These are phyloP conservation scores for Aplodontia rufa DNA, from an alignment of 2,113 vertebrate species.

Conservation along the genomic window DNA sequence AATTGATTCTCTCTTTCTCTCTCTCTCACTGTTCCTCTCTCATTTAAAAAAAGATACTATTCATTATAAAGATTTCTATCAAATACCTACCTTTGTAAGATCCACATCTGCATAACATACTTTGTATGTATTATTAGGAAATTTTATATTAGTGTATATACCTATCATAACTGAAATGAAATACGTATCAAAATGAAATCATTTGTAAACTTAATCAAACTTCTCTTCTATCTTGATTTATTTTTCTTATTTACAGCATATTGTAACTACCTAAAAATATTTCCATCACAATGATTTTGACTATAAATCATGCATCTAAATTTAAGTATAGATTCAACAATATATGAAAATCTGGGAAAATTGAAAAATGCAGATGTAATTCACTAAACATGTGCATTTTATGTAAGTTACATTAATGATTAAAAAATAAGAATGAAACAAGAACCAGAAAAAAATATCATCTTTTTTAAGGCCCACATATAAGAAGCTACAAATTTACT, in stretches of 20 bases:
- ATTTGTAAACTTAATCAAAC: not conserved
- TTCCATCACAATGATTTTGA: not conserved
- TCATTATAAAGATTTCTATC: not conserved
- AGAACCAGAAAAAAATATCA: not conserved
- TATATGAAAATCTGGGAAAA: not conserved
- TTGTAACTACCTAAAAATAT: not conserved
- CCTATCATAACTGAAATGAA: not conserved
- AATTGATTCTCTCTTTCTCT: too few relatives aligned
- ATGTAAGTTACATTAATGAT: not conserved
- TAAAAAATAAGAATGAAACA: conserved; percentile 7
- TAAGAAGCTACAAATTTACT: not conserved
- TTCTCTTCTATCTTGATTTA: not conserved
- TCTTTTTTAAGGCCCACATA: not conserved
- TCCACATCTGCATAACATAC: not conserved
- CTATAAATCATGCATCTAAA: not conserved
- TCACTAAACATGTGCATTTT: not conserved
- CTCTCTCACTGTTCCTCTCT: too few relatives aligned
- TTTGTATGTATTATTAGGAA: not conserved
- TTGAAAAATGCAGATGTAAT: not conserved
- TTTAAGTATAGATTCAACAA: not conserved
- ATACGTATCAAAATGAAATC: not conserved
- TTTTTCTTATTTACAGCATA: not conserved
- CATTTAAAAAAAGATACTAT: not conserved
- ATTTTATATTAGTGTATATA: not conserved
- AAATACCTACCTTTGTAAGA: not conserved